Evolutionary conservation across 2,113 vertebrate species (phyloP), one percentile per base, ranked within the genome.

Genomic region (Alouatta palliata): DNA sequence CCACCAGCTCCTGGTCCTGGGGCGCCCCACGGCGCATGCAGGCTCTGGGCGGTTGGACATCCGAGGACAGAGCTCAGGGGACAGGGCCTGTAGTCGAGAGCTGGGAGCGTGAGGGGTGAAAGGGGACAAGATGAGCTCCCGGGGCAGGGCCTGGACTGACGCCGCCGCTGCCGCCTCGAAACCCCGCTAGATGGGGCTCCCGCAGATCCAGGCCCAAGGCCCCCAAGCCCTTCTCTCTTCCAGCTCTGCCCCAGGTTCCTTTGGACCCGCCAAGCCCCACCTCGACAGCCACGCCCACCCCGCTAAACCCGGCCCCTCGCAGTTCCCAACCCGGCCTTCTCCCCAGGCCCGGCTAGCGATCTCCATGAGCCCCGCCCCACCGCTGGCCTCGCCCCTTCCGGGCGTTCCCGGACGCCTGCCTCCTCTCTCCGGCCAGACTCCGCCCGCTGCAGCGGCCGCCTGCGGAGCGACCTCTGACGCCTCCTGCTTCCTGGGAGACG

Each of bases 141-240:
- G 64, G 91, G 47, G 43, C 71, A 25, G 49, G 83, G 27, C 54
- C 47, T 17, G 61, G 32, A 9, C 64, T 5, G 90, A 40, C 20
- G 40, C 21, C 30, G 10, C 80, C 56, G 32, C 85, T 23, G 30
- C 85, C 27, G 30, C 76, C 81, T 90, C 21, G 16, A 73, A 81
- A 70, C 2, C 49, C 76, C 21, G 5, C 64, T 32, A 45, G 23
- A 80, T 3, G 21, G 32, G 23, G 43, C 1, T 5, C 70, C 20
- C 1, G 6, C 37, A 40, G 52, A 98, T 98, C 98, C 95, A 99
- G 97, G 79, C 98, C 98, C 80, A 97, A 96, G 21, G 97, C 96
- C 0, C 98, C 95, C 89, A 98, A 98, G 86, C 98, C 98, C 97
- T 98, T 98, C 13, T 98, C 96, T 83, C 99, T 98, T 98, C 98